Base-by-base conservation (phyloP, 1,140 invertebrate genomes). In the Littorina saxatilis region DNA sequence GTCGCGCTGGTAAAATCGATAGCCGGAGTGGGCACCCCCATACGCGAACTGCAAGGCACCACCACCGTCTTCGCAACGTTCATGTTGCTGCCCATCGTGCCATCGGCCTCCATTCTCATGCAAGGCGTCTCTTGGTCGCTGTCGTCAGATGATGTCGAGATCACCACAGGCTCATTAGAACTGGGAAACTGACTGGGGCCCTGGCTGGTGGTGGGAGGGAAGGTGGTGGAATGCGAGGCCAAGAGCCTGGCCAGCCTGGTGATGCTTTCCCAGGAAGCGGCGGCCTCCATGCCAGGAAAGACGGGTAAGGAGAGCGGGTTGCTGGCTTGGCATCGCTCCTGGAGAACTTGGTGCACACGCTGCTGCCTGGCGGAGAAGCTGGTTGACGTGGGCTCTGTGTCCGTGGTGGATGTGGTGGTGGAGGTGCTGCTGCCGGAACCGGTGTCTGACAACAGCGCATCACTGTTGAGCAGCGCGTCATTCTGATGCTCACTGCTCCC, bases 141-240 rank as follows among this genome's bases (percentile, higher is more conserved):
- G 3, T 78, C 76, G 66, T 78, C 76, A 11, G 76, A 78, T 2
- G 76, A 78, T 17, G 50, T 61, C 29, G 35, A 17, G 76, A 78
- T 78, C 23, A 78, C 20, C 15, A 78, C 76, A 2, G 76, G 76
- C 7, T 78, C 76, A 17, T n/a, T 58, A 5, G 55, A 43, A 39
- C 70, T 73, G 66, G 43, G 15, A 39, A 32, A 63, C 68, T 72
- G 68, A 27, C 68, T 43, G 37, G 68, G 58, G 11, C 58, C 58
- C 17, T 7, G 17, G 68, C 37, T 3, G 23, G 40, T 20, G 35
- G 37, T 37, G 7, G 37, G 15, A 9, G 40, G 27, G 35, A 39
- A 37, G 23, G 68, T 13, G 15, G 70, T 29, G 70, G 70, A 50
- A n/a, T 47, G n/a, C 0, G 70, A 73, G n/a, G 70, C 39, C 15